Base-by-base conservation (phyloP, 2,888 invertebrate species). In the Eustalomyia histrio region DNA sequence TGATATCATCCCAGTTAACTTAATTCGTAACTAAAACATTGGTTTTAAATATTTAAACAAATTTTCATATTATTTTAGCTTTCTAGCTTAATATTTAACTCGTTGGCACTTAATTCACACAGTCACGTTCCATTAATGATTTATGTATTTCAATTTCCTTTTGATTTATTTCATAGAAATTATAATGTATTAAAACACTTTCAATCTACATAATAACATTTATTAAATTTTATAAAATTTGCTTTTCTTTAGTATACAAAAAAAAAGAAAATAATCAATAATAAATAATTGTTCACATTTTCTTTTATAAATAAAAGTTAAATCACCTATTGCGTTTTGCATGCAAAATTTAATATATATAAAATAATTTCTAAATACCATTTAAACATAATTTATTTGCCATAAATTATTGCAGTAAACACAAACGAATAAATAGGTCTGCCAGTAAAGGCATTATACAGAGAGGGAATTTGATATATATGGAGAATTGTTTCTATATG, bases 311-410 rank as follows among this genome's bases (percentile, higher is more conserved):
- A 39, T 39, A 12, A 39, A 39, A 39, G 12, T 12, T 39, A 12
- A 39, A 39, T 12, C 39, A 39, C 39, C 39, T 39, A 12, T 39
- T 39, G 39, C 10, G 14, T 39, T 39, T 39, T 39, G 39, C 39
- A 39, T 14, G 39, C 39, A 39, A 39, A 39, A 7, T 39, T 14
- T 39, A 4, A 39, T 39, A 39, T 39, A 39, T 29, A 29, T 2
- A 39, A 39, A 39, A 39, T 39, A 12, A 39, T 39, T 39, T 39
- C 14, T 39, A 39, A 14, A 39, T 29, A 4, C 57, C 67, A 76
- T 53, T 76, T 73, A 58, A 76, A 76, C 80, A 80, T 76, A 58
- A 80, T 80, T 80, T 80, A 76, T 76, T 68, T 64, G 57, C 60
- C 69, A 75, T 71, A 75, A 76, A 76, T 76, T 69, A 69, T 63